Conservation (phyloP, 2,888 invertebrate genomes). For the Cecidostiba fungosa region DNA sequence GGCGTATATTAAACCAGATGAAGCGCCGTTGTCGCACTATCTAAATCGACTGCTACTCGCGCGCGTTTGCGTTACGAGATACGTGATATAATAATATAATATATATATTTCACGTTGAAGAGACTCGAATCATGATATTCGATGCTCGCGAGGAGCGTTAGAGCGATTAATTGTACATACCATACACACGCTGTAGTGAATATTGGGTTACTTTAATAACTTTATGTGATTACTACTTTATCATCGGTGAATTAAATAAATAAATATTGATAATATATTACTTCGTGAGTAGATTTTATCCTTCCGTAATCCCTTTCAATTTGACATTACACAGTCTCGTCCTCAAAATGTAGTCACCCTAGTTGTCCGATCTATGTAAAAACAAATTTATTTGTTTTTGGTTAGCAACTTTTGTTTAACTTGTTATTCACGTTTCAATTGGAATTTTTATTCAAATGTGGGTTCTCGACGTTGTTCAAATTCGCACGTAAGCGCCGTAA, state of each 20-base stretch:
- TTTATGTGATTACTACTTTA: conserved; percentile 78
- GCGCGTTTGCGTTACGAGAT: conserved; percentile 33
- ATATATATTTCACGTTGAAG: conserved; percentile 61
- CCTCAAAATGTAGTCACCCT: too few relatives aligned
- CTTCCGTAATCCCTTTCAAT: not conserved
- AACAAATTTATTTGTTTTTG: too few relatives aligned
- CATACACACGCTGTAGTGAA: conserved; percentile 73
- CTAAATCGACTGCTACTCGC: conserved; percentile 54
- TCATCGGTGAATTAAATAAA: conserved; percentile 77
- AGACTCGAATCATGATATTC: conserved; percentile 56
- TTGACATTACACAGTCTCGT: too few relatives aligned
- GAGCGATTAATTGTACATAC: conserved; percentile 73
- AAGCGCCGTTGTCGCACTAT: conserved; percentile 10
- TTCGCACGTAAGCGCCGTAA: too few relatives aligned
- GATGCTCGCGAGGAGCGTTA: conserved; percentile 66
- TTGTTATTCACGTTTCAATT: too few relatives aligned
- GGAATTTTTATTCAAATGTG: too few relatives aligned
- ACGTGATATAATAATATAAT: conserved; percentile 49
- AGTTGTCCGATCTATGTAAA: too few relatives aligned
- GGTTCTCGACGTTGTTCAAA: too few relatives aligned
- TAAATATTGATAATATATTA: conserved; percentile 75
- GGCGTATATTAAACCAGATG: conserved; percentile 1
- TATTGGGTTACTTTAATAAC: conserved; percentile 75
- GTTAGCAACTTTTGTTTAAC: too few relatives aligned
- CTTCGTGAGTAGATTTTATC: conserved; percentile 49